A percentile compares a stretch with the other conserved stretches of the same genome.
Evolutionary conservation across 2,113 vertebrate genomes (phyloP).

Genomic region (Fregata magnificens): DNA sequence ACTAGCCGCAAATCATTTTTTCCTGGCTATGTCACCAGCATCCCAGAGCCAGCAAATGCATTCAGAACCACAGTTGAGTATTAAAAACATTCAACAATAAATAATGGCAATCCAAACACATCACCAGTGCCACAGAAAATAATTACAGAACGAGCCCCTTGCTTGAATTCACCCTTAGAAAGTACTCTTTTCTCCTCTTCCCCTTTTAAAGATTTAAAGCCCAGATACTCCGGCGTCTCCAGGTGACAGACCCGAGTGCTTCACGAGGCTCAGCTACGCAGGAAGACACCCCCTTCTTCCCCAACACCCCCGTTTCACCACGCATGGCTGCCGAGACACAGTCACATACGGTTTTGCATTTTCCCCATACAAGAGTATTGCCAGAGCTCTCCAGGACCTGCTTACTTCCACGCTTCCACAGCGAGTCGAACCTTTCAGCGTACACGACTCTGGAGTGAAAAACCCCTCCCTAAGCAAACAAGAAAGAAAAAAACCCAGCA

Average conservation of each 20-base stretch:
- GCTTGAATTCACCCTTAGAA: neutral
- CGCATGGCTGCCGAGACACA: neutral
- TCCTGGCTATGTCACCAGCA: neutral
- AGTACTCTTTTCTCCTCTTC: neutral
- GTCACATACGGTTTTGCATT: accelerated
- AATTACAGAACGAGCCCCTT: neutral
- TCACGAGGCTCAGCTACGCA: neutral
- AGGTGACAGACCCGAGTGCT: neutral
- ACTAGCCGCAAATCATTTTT: neutral
- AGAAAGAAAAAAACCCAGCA: neutral
- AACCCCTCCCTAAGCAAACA: neutral
- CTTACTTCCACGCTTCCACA: neutral
- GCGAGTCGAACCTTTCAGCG: neutral
- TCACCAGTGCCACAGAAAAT: neutral
- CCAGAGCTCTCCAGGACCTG: neutral
- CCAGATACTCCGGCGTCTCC: neutral
- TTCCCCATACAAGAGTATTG: accelerated
- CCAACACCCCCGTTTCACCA: neutral
- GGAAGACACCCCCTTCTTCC: neutral
- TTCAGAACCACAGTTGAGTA: neutral
- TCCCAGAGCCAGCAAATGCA: neutral
- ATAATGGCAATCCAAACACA: neutral
- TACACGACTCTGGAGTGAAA: neutral
- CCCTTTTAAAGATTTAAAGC: neutral
- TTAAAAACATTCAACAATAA: neutral